A percentile compares a stretch with the other conserved stretches of the same genome.
Conservation (phyloP, 2,113 vertebrate species). For the Pollachius pollachius region DNA sequence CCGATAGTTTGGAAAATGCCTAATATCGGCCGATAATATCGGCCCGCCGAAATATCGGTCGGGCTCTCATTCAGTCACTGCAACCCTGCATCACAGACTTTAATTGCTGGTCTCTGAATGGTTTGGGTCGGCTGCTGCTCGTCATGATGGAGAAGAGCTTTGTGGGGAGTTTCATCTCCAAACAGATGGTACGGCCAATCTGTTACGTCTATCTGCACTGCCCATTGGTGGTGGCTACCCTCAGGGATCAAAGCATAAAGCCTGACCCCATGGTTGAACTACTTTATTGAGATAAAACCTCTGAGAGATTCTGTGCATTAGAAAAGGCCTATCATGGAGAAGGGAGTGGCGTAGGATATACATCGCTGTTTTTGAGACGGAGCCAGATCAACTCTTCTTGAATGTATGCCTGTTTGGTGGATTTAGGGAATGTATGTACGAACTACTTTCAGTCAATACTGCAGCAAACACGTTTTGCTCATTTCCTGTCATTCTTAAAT, state of each 20-base stretch:
- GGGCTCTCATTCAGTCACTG: too few species aligned
- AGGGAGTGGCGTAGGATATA: neutral
- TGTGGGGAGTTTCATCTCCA: conserved; percentile 22
- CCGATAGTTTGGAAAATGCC: too few species aligned
- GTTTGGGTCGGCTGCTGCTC: neutral
- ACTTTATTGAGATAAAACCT: conserved; percentile 38
- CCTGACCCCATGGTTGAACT: neutral
- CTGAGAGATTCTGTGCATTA: conserved; percentile 25
- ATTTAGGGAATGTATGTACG: too few species aligned
- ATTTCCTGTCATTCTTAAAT: too few species aligned
- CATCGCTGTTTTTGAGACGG: too few species aligned
- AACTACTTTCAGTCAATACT: too few species aligned
- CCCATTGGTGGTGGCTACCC: conserved; percentile 24
- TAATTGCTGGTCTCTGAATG: conserved; percentile 31
- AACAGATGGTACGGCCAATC: conserved; percentile 44
- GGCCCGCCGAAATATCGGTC: too few species aligned
- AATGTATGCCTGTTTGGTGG: too few species aligned
- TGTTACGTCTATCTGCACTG: conserved; percentile 35
- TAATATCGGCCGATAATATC: too few species aligned
- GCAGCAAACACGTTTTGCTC: too few species aligned
- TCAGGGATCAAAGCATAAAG: conserved; percentile 47
- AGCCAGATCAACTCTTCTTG: too few species aligned
- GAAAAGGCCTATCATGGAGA: neutral
- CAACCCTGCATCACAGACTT: neutral
- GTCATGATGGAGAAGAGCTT: conserved; percentile 28